Percentiles rank a stretch among this genome's conserved stretches.
Conservation (phyloP, 2,888 invertebrate species). For the Polymixis flavicincta region DNA sequence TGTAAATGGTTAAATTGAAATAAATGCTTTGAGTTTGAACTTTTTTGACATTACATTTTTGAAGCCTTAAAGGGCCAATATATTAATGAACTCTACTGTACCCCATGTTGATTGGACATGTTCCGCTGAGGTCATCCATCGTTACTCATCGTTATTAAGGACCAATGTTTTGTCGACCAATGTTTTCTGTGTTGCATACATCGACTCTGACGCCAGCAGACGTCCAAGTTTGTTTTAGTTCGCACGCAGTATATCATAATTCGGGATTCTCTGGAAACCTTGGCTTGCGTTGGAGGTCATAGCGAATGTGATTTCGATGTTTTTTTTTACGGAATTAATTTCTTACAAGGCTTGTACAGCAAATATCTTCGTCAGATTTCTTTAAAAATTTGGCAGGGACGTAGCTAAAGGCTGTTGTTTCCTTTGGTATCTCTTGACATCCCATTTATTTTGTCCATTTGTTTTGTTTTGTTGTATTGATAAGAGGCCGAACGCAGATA, state of each 20-base stretch:
- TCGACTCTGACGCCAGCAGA: constrained; percentile 22
- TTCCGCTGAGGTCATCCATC: constrained; percentile 20
- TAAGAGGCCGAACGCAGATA: not conserved
- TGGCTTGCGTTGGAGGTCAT: constrained; percentile 37
- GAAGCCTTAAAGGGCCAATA: too few relatives aligned
- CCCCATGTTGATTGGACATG: constrained; percentile 2
- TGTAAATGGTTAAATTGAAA: too few relatives aligned
- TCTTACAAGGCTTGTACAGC: not conserved
- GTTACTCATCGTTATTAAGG: constrained; percentile 18
- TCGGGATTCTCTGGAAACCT: constrained; percentile 47
- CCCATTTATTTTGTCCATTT: not conserved
- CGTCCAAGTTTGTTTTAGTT: constrained; percentile 36
- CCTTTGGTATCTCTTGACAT: not conserved
- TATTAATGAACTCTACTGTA: not conserved
- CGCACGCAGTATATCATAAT: constrained; percentile 36
- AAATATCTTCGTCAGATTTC: not conserved
- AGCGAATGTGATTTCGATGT: constrained; percentile 21
- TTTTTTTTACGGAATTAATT: constrained; percentile 19
- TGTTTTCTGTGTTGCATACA: constrained; percentile 18
- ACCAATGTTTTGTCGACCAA: constrained; percentile 25
- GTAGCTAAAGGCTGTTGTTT: not conserved
- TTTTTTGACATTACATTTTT: too few relatives aligned
- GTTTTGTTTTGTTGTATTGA: too few relatives aligned
- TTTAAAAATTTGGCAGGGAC: not conserved
- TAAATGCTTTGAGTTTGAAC: too few relatives aligned